These are phyloP conservation scores for Gambelia wislizenii DNA, from an alignment of 2,797 vertebrate genomes.

Conservation along the genomic window DNA sequence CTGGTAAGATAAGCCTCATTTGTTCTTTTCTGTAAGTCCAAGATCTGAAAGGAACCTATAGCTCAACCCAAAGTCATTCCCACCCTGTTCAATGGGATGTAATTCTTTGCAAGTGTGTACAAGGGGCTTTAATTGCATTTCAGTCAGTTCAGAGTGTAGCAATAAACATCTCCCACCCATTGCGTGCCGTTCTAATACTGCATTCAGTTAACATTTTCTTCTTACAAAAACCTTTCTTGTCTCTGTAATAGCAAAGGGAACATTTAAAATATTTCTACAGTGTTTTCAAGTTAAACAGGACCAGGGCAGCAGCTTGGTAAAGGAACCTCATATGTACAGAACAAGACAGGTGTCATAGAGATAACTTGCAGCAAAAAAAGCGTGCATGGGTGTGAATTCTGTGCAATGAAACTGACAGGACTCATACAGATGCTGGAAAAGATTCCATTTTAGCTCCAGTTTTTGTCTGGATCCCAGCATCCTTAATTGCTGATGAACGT, in stretches of 20 bases:
- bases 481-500: not conserved
- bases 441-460: not conserved
- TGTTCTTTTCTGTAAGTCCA: not conserved
- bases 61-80: not conserved
- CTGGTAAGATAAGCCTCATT: not conserved
- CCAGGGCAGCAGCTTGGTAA: not conserved
- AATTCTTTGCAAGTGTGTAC: not conserved
- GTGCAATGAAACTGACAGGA: not conserved
- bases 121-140: not conserved
- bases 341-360: accelerated
- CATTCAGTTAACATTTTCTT: not conserved
- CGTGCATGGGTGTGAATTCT: slow-evolving; percentile 22
- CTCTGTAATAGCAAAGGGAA: not conserved
- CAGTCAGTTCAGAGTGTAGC: not conserved
- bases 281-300: not conserved
- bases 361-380: not conserved
- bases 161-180: no score
- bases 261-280: not conserved
- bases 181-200: no score
- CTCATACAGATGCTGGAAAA: not conserved
- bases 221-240: not conserved
- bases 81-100: not conserved
- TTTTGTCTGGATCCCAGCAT: not conserved
- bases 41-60: not conserved
- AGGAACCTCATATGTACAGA: not conserved